phyloP scores from a whole-genome alignment of 2,797 vertebrate genomes.

The Adrianichthys oophorus region DNA sequence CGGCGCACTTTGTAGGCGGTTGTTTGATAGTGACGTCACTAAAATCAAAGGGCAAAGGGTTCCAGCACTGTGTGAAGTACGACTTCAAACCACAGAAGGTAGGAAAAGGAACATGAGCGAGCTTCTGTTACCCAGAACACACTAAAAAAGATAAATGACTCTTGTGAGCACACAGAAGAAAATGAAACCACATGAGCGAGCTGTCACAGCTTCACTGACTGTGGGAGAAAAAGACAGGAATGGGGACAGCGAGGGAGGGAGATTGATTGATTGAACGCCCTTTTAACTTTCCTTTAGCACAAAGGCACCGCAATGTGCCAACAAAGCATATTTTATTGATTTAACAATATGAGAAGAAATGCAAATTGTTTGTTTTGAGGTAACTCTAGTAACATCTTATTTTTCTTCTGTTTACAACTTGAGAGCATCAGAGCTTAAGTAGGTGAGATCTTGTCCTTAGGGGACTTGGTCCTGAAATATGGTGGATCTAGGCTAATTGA shows the following conservation, averaged over 20 bases:
- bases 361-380: conserved; percentile 35
- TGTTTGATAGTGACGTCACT: conserved; percentile 96
- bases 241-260: conserved; percentile 31
- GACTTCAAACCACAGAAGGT: conserved; percentile 99
- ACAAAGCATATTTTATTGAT: conserved; percentile 41
- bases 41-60: conserved; percentile 98
- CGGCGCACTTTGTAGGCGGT: conserved; percentile 95
- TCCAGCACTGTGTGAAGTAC: conserved; percentile 98
- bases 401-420: conserved; percentile 28
- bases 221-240: conserved; percentile 46
- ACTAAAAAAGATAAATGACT: conserved; percentile 18
- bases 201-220: conserved; percentile 36
- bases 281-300: conserved; percentile 9
- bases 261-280: conserved; percentile 45
- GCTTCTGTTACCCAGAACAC: conserved; percentile 1
- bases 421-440: conserved; percentile 34
- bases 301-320: conserved; percentile 22
- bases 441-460: conserved; percentile 43
- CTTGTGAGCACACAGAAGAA: conserved; percentile 9
- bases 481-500: conserved; percentile 37
- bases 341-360: conserved; percentile 30
- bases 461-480: conserved; percentile 25
- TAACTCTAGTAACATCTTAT: conserved; percentile 33
- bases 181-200: conserved; percentile 20
- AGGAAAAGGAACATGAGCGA: conserved; percentile 18